phyloP scores from a whole-genome alignment of 2,888 invertebrate species.

The Caenorhabditis sp. region DNA sequence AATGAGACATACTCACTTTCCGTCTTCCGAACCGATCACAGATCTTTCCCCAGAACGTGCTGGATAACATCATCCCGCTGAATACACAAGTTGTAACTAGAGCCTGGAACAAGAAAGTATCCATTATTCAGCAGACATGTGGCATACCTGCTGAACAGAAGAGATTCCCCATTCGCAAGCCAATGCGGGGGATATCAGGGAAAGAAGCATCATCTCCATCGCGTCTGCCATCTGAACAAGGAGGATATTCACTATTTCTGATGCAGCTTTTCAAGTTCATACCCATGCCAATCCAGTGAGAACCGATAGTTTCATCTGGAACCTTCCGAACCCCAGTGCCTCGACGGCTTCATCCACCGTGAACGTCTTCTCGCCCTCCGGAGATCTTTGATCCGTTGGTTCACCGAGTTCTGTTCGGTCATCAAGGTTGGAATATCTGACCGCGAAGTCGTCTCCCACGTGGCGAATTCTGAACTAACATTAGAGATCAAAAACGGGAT shows the following conservation, averaged over 20 bases:
- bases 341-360: constrained; percentile 85
- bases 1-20: constrained; percentile 62
- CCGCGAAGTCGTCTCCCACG: constrained; percentile 70
- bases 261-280: background rate
- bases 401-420: constrained; percentile 68
- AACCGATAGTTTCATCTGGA: constrained; percentile 85
- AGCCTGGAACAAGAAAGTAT: constrained; percentile 87
- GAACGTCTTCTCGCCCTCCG: constrained; percentile 70
- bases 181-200: constrained; percentile 93
- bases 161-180: constrained; percentile 96
- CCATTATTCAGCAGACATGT: background rate
- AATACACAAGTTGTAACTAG: constrained; percentile 95
- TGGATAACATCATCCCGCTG: constrained; percentile 95
- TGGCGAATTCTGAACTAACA: constrained; percentile 69
- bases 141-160: constrained; percentile 74
- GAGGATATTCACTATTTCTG: no score
- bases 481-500: no score
- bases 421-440: constrained; percentile 71
- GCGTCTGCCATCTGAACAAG: constrained; percentile 96
- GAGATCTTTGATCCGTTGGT: constrained; percentile 43
- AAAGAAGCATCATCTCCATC: constrained; percentile 98
- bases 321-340: constrained; percentile 85
- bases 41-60: constrained; percentile 95
- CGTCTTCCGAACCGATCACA: constrained; percentile 87
- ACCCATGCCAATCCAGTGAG: constrained; percentile 85